Percentiles rank a stretch among this genome's conserved stretches.
These are phyloP conservation scores for Musca domestica DNA, from an alignment of 1,140 invertebrate genomes.

Conservation along the genomic window DNA sequence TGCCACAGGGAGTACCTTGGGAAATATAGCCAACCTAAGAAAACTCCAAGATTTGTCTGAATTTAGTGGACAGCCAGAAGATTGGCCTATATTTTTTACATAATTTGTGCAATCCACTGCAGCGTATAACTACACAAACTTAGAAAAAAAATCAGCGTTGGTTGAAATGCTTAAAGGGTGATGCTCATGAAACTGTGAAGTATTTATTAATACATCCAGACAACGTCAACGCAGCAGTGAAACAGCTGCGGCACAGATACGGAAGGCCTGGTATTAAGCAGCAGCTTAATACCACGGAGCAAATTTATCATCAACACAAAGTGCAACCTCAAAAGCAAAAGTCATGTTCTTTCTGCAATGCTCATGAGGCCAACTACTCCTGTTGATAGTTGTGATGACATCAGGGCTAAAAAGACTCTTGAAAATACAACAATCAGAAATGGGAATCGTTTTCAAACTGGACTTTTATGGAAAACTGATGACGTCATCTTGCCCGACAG, in stretches of 20 bases:
- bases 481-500: slow-evolving; percentile 8
- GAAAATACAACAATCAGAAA: background rate
- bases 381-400: too few species aligned
- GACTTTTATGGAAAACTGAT: slow-evolving; percentile 16
- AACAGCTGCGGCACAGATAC: background rate
- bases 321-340: too few species aligned
- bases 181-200: slow-evolving; percentile 1
- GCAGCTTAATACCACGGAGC: background rate
- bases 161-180: slow-evolving; percentile 10
- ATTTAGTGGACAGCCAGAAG: slow-evolving; percentile 9
- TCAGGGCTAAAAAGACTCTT: too few species aligned
- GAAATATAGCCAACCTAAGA: too few species aligned
- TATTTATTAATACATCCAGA: slow-evolving; percentile 20
- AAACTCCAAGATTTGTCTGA: slow-evolving; percentile 18
- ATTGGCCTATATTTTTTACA: slow-evolving; percentile 24
- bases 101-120: slow-evolving; percentile 4
- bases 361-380: background rate
- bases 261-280: slow-evolving; percentile 7
- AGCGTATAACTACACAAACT: slow-evolving; percentile 2
- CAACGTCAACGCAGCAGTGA: slow-evolving; percentile 2
- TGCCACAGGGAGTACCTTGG: too few species aligned
- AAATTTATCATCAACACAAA: too few species aligned
- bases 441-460: slow-evolving; percentile 7
- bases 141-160: background rate
- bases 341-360: too few species aligned